Evolutionary conservation across 2,888 invertebrate genomes (phyloP).

Genomic region (Marronus borbonicus): DNA sequence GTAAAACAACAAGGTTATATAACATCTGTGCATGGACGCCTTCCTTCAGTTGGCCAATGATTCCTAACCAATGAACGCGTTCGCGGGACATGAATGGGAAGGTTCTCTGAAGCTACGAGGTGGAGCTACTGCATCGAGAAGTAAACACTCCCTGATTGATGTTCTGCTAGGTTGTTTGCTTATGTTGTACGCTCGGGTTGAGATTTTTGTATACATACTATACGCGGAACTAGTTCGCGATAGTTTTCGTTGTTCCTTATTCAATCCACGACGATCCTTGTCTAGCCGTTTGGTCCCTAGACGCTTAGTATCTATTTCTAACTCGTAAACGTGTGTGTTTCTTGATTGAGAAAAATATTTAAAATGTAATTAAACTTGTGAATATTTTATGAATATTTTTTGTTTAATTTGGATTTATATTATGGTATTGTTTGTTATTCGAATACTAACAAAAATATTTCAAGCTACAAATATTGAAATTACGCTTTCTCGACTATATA

Average conservation of each 20-base stretch:
- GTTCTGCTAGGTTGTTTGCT: constrained; percentile 38
- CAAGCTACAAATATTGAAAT: too few species aligned
- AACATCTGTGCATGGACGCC: constrained; percentile 45
- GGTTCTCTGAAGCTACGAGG: constrained; percentile 12
- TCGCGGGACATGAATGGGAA: constrained; percentile 32
- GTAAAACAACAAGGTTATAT: constrained; percentile 48
- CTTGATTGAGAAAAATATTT: too few species aligned
- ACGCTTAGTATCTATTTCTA: too few species aligned
- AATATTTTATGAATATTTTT: too few species aligned
- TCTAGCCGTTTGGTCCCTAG: not conserved
- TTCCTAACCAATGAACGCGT: constrained; percentile 37
- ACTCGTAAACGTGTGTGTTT: too few species aligned
- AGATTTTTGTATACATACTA: constrained; percentile 24
- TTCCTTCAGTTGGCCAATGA: constrained; percentile 42
- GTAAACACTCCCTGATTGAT: constrained; percentile 39
- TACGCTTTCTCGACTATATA: too few species aligned
- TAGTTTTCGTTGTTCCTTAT: constrained; percentile 6
- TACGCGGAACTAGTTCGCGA: not conserved
- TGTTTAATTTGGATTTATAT: too few species aligned
- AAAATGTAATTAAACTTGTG: too few species aligned
- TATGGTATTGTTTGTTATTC: too few species aligned
- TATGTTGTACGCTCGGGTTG: constrained; percentile 11
- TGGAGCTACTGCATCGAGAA: constrained; percentile 23
- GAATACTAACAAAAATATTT: too few species aligned
- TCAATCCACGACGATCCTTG: not conserved